Evolutionary conservation across 1,140 invertebrate species (phyloP).

Genomic region (Drosophila nigromelanica): DNA sequence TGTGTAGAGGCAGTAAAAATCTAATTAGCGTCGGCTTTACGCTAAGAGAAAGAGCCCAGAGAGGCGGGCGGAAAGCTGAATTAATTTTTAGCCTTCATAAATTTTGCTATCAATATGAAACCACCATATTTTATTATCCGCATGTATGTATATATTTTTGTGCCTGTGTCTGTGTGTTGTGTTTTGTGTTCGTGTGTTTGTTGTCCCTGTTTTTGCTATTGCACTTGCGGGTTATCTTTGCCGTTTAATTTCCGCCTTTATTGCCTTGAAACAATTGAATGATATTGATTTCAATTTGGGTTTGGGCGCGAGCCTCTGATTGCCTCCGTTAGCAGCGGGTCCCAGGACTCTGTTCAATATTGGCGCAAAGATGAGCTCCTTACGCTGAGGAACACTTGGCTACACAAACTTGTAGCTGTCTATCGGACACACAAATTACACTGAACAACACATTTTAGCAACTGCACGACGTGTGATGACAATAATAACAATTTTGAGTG

Average conservation of each 20-base stretch:
- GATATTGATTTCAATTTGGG: conserved; percentile 39
- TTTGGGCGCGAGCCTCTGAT: not conserved
- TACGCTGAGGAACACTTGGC: no score
- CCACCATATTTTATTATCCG: conserved; percentile 34
- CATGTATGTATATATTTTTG: conserved; percentile 17
- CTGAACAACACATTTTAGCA: no score
- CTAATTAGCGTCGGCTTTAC: conserved; percentile 53
- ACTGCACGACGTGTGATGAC: no score
- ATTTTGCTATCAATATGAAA: conserved; percentile 63
- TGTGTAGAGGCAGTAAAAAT: conserved; percentile 43
- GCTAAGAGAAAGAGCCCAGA: not conserved
- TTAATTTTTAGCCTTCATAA: conserved; percentile 46
- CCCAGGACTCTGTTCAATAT: no score
- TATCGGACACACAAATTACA: no score
- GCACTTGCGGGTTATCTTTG: conserved; percentile 67
- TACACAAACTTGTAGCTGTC: no score
- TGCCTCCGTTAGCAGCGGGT: not conserved
- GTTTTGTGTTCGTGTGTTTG: not conserved
- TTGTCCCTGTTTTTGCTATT: conserved; percentile 25
- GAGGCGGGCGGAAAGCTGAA: conserved; percentile 29
- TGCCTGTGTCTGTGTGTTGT: conserved; percentile 16
- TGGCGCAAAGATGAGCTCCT: not conserved
- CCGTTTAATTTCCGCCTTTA: conserved; percentile 66
- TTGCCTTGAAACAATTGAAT: conserved; percentile 63
- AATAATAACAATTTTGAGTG: no score